Percentiles rank a stretch among this genome's conserved stretches.
These are phyloP conservation scores for Rousettus leschenaultii DNA, from an alignment of 2,113 vertebrate genomes.

Conservation along the genomic window DNA sequence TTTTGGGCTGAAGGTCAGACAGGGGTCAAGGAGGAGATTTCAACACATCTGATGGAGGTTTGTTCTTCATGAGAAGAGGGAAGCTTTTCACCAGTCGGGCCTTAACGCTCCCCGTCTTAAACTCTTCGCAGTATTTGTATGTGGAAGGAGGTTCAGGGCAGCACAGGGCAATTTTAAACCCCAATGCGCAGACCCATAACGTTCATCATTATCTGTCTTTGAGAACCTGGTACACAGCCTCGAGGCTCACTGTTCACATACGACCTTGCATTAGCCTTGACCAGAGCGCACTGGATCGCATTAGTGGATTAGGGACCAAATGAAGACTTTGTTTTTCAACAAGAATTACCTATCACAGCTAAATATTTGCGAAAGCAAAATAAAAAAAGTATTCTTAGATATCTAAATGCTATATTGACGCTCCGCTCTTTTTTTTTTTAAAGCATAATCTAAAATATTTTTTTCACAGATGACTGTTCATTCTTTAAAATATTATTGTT, in stretches of 20 bases:
- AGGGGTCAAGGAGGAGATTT: constrained; percentile 86
- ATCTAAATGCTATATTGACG: neutral
- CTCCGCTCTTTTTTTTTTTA: neutral
- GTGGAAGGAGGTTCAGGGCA: constrained; percentile 76
- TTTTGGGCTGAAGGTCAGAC: constrained; percentile 79
- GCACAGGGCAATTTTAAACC: constrained; percentile 77
- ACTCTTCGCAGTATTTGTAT: constrained; percentile 80
- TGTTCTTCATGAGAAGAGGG: constrained; percentile 66
- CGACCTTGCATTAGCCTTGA: neutral
- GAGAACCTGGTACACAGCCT: constrained; percentile 46
- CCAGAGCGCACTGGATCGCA: neutral
- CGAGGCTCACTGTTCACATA: constrained; percentile 77
- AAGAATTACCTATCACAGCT: constrained; percentile 34
- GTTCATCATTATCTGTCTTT: constrained; percentile 76
- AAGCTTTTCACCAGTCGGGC: constrained; percentile 68
- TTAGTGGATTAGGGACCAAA: neutral
- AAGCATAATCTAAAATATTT: neutral
- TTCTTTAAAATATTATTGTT: neutral
- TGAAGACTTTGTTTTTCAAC: neutral
- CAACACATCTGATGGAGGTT: constrained; percentile 80
- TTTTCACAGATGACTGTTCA: neutral
- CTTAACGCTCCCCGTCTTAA: constrained; percentile 72
- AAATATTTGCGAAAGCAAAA: neutral
- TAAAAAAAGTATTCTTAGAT: neutral
- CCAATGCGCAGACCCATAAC: constrained; percentile 72